Percentiles rank a stretch among this genome's conserved stretches.
phyloP scores from a whole-genome alignment of 2,888 invertebrate species.

The Lobophora halterata region DNA sequence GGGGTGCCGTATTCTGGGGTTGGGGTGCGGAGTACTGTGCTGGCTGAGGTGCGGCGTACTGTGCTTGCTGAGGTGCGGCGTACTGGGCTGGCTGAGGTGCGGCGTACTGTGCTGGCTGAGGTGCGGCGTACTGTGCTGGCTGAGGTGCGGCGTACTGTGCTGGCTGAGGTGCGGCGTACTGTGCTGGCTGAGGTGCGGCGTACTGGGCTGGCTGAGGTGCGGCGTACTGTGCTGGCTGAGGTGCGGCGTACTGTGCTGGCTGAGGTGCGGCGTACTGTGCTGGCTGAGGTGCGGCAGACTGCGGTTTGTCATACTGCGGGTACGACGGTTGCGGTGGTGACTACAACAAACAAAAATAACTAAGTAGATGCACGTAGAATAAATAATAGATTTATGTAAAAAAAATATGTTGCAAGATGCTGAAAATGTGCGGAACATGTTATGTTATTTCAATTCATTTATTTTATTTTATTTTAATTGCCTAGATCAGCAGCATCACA shows the following conservation, averaged over 20 bases:
- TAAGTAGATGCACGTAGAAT: background rate
- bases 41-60: conserved; percentile 5
- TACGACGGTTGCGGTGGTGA: conserved; percentile 11
- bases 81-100: no score
- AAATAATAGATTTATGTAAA: background rate
- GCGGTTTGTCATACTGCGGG: conserved; percentile 7
- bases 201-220: no score
- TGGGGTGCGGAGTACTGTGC: conserved; percentile 7
- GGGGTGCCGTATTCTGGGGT: conserved; percentile 1
- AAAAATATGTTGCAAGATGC: no score
- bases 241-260: conserved; percentile 8
- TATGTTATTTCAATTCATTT: no score
- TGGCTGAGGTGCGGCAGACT: conserved; percentile 8
- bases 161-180: conserved; percentile 5
- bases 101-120: conserved; percentile 27
- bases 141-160: conserved; percentile 7
- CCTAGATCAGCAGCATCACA: no score
- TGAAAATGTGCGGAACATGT: no score
- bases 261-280: conserved; percentile 7
- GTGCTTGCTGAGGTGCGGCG: conserved; percentile 1
- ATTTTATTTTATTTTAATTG: no score
- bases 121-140: conserved; percentile 8
- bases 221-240: conserved; percentile 27
- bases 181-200: conserved; percentile 1
- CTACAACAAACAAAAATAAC: conserved; percentile 18